Conservation (phyloP, 1,140 invertebrate genomes). For the Berghia stephanieae region DNA sequence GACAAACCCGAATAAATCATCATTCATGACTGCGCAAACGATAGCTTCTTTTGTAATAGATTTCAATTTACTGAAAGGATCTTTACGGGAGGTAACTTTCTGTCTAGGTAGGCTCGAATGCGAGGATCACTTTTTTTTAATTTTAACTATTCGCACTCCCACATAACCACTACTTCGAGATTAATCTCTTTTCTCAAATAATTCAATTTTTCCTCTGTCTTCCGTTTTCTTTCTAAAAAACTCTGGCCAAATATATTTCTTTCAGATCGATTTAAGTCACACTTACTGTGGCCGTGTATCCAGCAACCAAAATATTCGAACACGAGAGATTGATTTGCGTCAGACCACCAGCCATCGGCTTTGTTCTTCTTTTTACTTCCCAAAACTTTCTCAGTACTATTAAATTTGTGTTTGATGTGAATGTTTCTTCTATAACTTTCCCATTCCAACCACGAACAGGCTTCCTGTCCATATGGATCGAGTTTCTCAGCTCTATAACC, state of each 20-base stretch:
- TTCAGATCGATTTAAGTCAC: background rate
- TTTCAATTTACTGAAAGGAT: background rate
- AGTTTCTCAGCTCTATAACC: conserved; percentile 19
- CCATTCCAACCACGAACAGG: conserved; percentile 14
- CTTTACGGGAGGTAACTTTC: background rate
- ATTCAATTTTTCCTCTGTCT: background rate
- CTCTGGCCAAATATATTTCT: background rate
- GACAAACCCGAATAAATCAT: conserved; percentile 33
- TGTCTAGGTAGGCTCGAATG: background rate
- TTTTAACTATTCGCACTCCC: conserved; percentile 1
- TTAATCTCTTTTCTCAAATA: background rate
- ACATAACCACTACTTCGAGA: background rate
- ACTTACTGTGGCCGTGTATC: conserved; percentile 21
- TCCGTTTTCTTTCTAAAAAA: background rate
- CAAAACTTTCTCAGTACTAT: background rate
- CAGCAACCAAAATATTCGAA: conserved; percentile 24
- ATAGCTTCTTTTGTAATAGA: conserved; percentile 8
- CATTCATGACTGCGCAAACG: background rate
- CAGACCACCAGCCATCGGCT: conserved; percentile 25
- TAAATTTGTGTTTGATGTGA: background rate
- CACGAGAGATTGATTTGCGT: background rate
- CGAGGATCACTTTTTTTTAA: background rate
- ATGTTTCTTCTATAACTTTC: background rate
- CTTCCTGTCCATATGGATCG: conserved; percentile 12
- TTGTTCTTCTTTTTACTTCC: background rate